phyloP scores from a whole-genome alignment of 1,140 invertebrate genomes.

The Capitella teleta region DNA sequence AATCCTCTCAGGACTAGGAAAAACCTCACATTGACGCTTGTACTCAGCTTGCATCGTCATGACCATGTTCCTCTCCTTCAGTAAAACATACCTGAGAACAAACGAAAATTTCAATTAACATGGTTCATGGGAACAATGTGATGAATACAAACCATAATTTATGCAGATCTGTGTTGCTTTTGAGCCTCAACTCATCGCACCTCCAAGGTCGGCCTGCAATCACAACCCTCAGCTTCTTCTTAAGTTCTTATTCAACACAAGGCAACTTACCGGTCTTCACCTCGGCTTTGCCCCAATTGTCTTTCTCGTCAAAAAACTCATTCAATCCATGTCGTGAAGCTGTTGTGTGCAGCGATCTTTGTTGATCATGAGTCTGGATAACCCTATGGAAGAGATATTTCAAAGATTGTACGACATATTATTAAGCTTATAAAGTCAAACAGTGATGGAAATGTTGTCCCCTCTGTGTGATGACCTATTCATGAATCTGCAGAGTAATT shows the following conservation, averaged over 20 bases:
- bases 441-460: too few species aligned
- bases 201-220: slow-evolving; percentile 68
- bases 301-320: slow-evolving; percentile 85
- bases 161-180: slow-evolving; percentile 91
- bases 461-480: too few species aligned
- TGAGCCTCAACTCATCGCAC: slow-evolving; percentile 80
- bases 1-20: slow-evolving; percentile 88
- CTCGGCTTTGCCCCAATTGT: slow-evolving; percentile 69
- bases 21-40: slow-evolving; percentile 55
- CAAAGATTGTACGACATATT: too few species aligned
- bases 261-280: slow-evolving; percentile 55
- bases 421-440: too few species aligned
- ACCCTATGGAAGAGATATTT: too few species aligned
- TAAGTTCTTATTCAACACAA: neutral
- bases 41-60: slow-evolving; percentile 86
- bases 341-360: too few species aligned
- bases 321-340: slow-evolving; percentile 16
- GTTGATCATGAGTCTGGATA: too few species aligned
- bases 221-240: slow-evolving; percentile 5
- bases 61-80: slow-evolving; percentile 96
- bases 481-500: too few species aligned
- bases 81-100: slow-evolving; percentile 63
- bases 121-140: too few species aligned
- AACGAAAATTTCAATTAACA: slow-evolving; percentile 7
- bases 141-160: slow-evolving; percentile 87